Percentiles rank a stretch among this genome's conserved stretches.
Evolutionary conservation across 2,113 vertebrate genomes (phyloP).

Genomic region (Arenaria interpres): DNA sequence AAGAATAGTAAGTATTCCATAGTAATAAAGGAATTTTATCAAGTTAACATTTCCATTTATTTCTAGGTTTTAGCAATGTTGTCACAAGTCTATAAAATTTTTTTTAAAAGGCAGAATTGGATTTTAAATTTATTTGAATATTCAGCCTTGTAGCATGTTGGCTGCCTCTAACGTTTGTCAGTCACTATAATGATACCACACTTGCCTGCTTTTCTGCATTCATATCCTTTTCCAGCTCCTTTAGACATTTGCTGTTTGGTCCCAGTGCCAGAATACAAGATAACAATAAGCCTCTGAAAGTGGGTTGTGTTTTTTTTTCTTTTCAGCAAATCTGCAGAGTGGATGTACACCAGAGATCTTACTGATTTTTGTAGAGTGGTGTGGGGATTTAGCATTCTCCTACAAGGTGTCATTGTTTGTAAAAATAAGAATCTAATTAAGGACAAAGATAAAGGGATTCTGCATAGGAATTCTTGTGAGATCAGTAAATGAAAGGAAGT

Average conservation of each 20-base stretch:
- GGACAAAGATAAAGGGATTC: not conserved
- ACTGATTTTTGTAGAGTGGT: not conserved
- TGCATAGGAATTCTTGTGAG: not conserved
- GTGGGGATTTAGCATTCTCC: not conserved
- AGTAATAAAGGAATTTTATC: not conserved
- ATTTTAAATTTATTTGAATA: not conserved
- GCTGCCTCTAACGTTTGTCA: not conserved
- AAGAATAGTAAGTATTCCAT: constrained; percentile 4
- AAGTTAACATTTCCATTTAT: not conserved
- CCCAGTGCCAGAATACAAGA: not conserved
- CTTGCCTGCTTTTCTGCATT: not conserved
- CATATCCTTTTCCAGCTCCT: not conserved
- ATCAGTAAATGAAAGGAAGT: not conserved
- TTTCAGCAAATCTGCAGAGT: not conserved
- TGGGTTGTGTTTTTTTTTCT: not conserved
- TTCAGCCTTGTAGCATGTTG: not conserved
- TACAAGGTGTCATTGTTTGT: not conserved
- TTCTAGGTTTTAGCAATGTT: not conserved
- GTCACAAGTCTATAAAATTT: not conserved
- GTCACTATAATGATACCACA: not conserved
- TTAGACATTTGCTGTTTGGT: not conserved
- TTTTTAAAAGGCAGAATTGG: not conserved
- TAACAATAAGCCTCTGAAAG: not conserved
- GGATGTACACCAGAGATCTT: not conserved
- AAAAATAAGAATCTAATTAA: not conserved